Evolutionary conservation across 1,140 invertebrate genomes (phyloP).

Genomic region (Tetramorium parvispinum): DNA sequence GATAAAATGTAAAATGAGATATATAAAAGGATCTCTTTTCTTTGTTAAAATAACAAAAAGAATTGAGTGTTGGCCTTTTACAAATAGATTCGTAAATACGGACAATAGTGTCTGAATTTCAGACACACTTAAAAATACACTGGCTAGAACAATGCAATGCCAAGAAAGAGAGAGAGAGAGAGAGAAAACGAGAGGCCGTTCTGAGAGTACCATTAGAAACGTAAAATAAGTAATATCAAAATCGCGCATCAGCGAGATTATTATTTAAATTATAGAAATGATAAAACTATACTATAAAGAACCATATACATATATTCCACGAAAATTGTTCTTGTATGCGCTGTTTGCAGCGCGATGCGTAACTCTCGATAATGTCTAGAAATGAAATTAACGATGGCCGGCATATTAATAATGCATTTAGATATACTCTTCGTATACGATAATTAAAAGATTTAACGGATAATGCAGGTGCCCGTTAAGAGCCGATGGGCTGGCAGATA

Average conservation of each 20-base stretch:
- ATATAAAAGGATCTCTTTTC: not conserved
- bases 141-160: not conserved
- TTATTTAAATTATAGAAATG: not conserved
- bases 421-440: slow-evolving; percentile 55
- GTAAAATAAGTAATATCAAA: not conserved
- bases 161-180: not conserved
- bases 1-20: not conserved
- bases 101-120: not conserved
- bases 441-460: slow-evolving; percentile 75
- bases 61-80: not conserved
- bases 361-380: slow-evolving; percentile 48
- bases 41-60: not conserved
- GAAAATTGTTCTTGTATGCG: slow-evolving; percentile 40
- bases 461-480: slow-evolving; percentile 57
- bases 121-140: not conserved
- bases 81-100: not conserved
- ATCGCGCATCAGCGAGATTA: not conserved
- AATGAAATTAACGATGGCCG: slow-evolving; percentile 66
- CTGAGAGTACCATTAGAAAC: not conserved
- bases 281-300: too few species aligned
- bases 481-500: slow-evolving; percentile 54
- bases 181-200: not conserved
- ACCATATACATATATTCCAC: not conserved
- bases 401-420: slow-evolving; percentile 66
- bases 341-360: slow-evolving; percentile 29